Percentiles rank a stretch among this genome's conserved stretches.
Evolutionary conservation across 2,888 invertebrate genomes (phyloP).

Genomic region (Nematopogon swammerdamellus): DNA sequence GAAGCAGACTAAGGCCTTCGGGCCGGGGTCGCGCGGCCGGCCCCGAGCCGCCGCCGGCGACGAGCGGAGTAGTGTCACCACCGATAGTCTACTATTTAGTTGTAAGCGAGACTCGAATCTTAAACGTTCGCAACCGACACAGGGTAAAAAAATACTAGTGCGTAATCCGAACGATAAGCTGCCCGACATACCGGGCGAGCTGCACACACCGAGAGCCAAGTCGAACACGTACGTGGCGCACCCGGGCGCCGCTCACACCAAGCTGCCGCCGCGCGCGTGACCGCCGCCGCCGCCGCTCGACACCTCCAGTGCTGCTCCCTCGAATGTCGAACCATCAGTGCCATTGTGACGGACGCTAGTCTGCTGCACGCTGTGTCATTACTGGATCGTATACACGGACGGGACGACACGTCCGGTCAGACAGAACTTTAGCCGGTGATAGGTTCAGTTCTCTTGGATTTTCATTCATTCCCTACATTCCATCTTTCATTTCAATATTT

Average conservation of each 20-base stretch:
- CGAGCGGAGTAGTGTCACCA: slow-evolving; percentile 19
- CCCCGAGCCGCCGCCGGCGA: not conserved
- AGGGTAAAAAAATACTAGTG: slow-evolving; percentile 35
- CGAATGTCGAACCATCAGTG: not conserved
- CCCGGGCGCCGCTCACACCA: slow-evolving; percentile 19
- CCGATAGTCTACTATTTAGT: slow-evolving; percentile 44
- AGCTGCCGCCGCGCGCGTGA: not conserved
- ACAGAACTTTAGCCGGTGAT: too few species aligned
- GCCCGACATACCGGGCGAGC: slow-evolving; percentile 61
- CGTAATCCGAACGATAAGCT: slow-evolving; percentile 77
- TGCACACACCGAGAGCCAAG: slow-evolving; percentile 57
- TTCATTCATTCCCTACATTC: too few species aligned
- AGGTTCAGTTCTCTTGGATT: too few species aligned
- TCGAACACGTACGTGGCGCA: slow-evolving; percentile 70
- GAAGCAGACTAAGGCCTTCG: slow-evolving; percentile 85
- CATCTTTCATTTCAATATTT: too few species aligned
- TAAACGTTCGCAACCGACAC: slow-evolving; percentile 65
- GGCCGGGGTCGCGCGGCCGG: slow-evolving; percentile 48
- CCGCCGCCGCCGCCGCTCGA: too few species aligned
- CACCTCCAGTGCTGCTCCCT: slow-evolving; percentile 37
- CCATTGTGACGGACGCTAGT: too few species aligned
- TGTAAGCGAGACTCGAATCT: slow-evolving; percentile 48
- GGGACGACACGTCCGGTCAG: too few species aligned
- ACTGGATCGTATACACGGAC: too few species aligned
- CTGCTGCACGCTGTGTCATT: too few species aligned